A percentile compares a stretch with the other conserved stretches of the same genome.
Evolutionary conservation across 2,888 invertebrate species (phyloP).

Genomic region (Epinotia bilunana): DNA sequence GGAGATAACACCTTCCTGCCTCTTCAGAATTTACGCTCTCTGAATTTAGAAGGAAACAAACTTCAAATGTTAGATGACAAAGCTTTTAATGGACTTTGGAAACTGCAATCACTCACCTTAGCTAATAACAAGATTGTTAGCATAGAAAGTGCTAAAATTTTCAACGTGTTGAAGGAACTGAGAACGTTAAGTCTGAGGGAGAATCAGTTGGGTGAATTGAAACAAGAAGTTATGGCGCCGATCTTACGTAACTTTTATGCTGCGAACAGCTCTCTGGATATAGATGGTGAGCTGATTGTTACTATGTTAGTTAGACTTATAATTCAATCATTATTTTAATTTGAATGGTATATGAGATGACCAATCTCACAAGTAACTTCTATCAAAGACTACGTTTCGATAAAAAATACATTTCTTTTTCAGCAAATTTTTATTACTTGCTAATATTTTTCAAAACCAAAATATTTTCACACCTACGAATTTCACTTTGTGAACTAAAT

Average conservation of each 20-base stretch:
- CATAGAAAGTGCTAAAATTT: conserved; percentile 67
- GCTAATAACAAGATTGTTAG: conserved; percentile 67
- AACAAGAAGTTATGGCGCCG: conserved; percentile 66
- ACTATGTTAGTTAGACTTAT: background rate
- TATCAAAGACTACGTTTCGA: no score
- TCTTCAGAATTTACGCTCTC: conserved; percentile 60
- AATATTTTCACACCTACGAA: no score
- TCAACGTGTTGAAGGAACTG: conserved; percentile 64
- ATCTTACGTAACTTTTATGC: conserved; percentile 69
- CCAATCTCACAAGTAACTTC: no score
- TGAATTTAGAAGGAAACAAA: conserved; percentile 74
- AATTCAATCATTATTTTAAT: no score
- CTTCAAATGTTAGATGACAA: conserved; percentile 78
- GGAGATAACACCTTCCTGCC: conserved; percentile 89
- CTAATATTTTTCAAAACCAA: no score
- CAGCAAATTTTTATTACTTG: no score
- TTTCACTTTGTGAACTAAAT: background rate
- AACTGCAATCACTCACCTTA: conserved; percentile 65
- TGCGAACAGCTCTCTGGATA: conserved; percentile 63
- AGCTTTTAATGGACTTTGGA: conserved; percentile 71
- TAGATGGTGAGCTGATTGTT: conserved; percentile 67
- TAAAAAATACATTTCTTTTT: no score
- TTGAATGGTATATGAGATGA: no score
- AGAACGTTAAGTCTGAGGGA: conserved; percentile 67
- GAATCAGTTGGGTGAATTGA: conserved; percentile 67